phyloP scores from a whole-genome alignment of 2,797 vertebrate genomes.

The Tragelaphus oryx region DNA sequence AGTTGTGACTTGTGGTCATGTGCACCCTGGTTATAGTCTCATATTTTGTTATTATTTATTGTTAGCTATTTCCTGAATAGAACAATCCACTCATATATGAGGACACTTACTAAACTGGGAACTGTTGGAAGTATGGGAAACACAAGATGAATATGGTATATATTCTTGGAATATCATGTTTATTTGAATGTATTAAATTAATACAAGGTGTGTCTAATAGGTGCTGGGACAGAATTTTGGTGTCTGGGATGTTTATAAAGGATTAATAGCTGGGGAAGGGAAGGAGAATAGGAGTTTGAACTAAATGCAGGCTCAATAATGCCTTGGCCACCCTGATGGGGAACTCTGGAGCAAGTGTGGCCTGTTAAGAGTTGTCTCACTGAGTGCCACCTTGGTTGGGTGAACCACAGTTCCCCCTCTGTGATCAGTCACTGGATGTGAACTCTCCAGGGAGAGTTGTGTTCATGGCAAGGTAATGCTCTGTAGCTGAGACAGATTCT shows the following conservation, averaged over 20 bases:
- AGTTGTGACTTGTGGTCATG: constrained; percentile 40
- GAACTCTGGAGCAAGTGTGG: neutral
- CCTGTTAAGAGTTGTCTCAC: neutral
- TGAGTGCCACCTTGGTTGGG: neutral
- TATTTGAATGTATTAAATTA: neutral
- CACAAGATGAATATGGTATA: neutral
- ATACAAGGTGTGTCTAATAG: constrained; percentile 14
- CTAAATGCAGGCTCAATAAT: neutral
- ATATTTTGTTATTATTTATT: neutral
- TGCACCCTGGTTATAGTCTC: neutral
- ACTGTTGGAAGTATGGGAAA: neutral
- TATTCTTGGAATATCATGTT: neutral
- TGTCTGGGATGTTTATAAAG: neutral
- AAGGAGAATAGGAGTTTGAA: neutral
- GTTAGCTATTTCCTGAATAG: neutral
- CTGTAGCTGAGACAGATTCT: neutral
- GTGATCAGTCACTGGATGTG: neutral
- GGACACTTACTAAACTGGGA: neutral
- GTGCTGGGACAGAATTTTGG: constrained; percentile 18
- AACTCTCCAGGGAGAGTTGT: neutral
- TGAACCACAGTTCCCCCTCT: neutral
- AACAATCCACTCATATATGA: neutral
- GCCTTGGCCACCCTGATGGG: neutral
- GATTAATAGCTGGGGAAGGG: neutral
- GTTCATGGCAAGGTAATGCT: neutral